phyloP scores from a whole-genome alignment of 2,113 vertebrate genomes.

The Pelodiscus sinensis region DNA sequence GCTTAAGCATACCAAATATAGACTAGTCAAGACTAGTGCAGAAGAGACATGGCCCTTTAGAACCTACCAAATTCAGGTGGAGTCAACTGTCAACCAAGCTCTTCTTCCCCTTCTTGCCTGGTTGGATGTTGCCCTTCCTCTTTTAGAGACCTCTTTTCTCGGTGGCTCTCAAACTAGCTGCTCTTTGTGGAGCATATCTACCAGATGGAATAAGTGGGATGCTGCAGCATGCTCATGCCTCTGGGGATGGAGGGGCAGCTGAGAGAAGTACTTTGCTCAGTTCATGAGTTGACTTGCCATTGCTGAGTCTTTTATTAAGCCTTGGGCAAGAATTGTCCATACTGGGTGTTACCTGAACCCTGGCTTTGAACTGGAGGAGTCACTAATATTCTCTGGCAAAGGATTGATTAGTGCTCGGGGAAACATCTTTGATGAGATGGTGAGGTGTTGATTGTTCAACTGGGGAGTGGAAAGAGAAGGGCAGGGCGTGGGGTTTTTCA shows the following conservation, averaged over 20 bases:
- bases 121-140: neutral
- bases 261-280: neutral
- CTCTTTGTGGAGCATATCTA: fast-evolving
- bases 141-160: neutral
- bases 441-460: neutral
- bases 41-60: neutral
- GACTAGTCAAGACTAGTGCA: fast-evolving
- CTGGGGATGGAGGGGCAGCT: neutral
- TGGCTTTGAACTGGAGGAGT: no score
- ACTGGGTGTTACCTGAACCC: fast-evolving
- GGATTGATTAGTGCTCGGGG: neutral
- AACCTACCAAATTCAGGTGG: neutral
- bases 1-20: neutral
- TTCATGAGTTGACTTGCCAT: neutral
- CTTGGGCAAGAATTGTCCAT: fast-evolving
- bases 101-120: neutral
- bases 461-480: neutral
- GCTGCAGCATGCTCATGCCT: neutral
- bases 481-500: fast-evolving
- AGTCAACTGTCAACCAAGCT: neutral
- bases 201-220: neutral
- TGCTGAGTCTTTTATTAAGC: neutral
- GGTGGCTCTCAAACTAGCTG: neutral
- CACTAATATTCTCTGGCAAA: fast-evolving
- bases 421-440: neutral